A percentile compares a stretch with the other conserved stretches of the same genome.
phyloP scores from a whole-genome alignment of 1,140 invertebrate genomes.

The Eumaeus atala region DNA sequence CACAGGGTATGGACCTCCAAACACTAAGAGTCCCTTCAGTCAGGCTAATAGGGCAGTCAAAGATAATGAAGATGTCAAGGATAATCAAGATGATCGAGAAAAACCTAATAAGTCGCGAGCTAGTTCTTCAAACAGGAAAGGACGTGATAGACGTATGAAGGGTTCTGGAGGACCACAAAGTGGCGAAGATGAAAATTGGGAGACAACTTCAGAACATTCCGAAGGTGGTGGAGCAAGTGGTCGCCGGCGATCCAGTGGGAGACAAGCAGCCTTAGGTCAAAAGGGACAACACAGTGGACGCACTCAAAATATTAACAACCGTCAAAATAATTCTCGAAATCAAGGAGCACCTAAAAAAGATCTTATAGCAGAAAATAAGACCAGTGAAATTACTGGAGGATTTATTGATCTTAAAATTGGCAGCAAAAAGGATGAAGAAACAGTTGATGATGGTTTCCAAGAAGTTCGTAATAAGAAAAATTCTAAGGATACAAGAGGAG shows the following conservation, averaged over 20 bases:
- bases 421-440: constrained; percentile 57
- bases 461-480: constrained; percentile 90
- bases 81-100: constrained; percentile 58
- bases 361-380: constrained; percentile 39
- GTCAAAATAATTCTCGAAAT: constrained; percentile 48
- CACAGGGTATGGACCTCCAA: constrained; percentile 83
- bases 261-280: constrained; percentile 46
- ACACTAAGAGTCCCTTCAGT: constrained; percentile 84
- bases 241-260: constrained; percentile 68
- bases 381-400: constrained; percentile 54
- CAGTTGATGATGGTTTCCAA: constrained; percentile 86
- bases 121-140: constrained; percentile 80
- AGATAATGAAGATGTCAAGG: constrained; percentile 60
- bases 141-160: constrained; percentile 74
- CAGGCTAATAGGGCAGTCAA: constrained; percentile 74
- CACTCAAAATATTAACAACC: constrained; percentile 43
- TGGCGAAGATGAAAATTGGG: constrained; percentile 80
- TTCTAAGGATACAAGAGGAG: constrained; percentile 77
- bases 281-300: constrained; percentile 40
- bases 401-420: constrained; percentile 61
- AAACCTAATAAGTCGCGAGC: constrained; percentile 79
- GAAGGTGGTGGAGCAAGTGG: constrained; percentile 71
- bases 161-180: constrained; percentile 75
- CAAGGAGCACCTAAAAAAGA: constrained; percentile 49
- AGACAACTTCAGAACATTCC: constrained; percentile 81